These are phyloP conservation scores for Solenopsis invicta DNA, from an alignment of 1,140 invertebrate genomes.

Conservation along the genomic window DNA sequence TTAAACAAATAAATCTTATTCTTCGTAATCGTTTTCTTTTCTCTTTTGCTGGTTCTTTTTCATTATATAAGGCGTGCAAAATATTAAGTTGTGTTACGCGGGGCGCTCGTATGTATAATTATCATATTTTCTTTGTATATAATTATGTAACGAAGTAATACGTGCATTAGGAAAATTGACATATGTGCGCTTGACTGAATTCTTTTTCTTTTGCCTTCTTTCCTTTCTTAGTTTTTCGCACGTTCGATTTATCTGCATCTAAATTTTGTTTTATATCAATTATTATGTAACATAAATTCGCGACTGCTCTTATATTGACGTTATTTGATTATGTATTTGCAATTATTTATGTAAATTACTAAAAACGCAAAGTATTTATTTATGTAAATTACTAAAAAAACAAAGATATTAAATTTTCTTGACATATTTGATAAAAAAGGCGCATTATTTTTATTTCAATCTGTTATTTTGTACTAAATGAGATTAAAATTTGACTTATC, in stretches of 20 bases:
- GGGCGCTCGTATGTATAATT: slow-evolving; percentile 51
- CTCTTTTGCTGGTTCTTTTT: slow-evolving; percentile 4
- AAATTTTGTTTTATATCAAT: slow-evolving; percentile 41
- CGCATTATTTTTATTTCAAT: background rate
- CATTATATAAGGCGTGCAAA: slow-evolving; percentile 67
- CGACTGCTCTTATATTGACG: background rate
- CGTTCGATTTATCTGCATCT: slow-evolving; percentile 33
- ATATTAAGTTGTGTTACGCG: slow-evolving; percentile 58
- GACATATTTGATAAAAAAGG: background rate
- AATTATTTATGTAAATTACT: background rate
- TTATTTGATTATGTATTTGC: slow-evolving; percentile 4
- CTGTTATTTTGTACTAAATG: background rate
- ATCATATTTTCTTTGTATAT: slow-evolving; percentile 13
- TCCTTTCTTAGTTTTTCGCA: background rate
- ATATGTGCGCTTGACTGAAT: slow-evolving; percentile 71
- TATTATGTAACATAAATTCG: slow-evolving; percentile 10
- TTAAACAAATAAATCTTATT: slow-evolving; percentile 70
- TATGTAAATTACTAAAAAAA: background rate
- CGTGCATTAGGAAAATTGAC: slow-evolving; percentile 80
- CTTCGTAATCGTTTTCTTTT: slow-evolving; percentile 43
- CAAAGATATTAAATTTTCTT: slow-evolving; percentile 17
- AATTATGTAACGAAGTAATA: slow-evolving; percentile 57
- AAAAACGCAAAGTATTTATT: slow-evolving; percentile 1
- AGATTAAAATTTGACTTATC: background rate
- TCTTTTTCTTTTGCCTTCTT: slow-evolving; percentile 6